These are phyloP conservation scores for Saxicola maurus DNA, from an alignment of 2,797 vertebrate species.

Conservation along the genomic window DNA sequence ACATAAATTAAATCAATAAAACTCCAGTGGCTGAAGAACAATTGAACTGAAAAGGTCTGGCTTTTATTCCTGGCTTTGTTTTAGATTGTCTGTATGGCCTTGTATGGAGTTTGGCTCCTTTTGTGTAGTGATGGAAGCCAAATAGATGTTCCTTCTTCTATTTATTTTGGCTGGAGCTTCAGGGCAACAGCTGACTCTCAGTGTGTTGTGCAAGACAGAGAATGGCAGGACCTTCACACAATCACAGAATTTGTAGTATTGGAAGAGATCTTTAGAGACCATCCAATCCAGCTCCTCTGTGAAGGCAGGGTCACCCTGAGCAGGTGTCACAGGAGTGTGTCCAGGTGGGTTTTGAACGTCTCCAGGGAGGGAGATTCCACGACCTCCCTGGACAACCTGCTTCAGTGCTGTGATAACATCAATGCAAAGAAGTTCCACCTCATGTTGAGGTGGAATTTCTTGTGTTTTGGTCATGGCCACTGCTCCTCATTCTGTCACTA, in stretches of 20 bases:
- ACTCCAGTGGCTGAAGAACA: not conserved
- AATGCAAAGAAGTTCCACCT: not conserved
- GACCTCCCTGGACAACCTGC: accelerated
- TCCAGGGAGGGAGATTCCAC: accelerated
- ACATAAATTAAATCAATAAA: not conserved
- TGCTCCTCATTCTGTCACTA: not conserved
- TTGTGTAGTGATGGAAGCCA: not conserved
- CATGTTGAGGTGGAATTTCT: not conserved
- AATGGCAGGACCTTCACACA: not conserved
- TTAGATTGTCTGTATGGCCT: not conserved
- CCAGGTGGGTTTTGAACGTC: not conserved
- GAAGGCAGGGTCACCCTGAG: not conserved
- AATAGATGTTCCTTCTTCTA: not conserved
- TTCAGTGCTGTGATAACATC: not conserved
- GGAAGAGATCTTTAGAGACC: not conserved
- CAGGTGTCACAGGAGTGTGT: not conserved
- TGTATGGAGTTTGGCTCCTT: not conserved
- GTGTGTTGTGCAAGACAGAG: not conserved
- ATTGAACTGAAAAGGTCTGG: not conserved
- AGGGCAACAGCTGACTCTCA: not conserved
- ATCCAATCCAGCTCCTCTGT: not conserved
- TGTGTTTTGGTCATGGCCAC: not conserved
- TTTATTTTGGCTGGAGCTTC: not conserved
- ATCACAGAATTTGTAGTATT: not conserved
- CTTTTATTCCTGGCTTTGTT: not conserved